Evolutionary conservation across 2,113 vertebrate species (phyloP).

Genomic region (Sula dactylatra): DNA sequence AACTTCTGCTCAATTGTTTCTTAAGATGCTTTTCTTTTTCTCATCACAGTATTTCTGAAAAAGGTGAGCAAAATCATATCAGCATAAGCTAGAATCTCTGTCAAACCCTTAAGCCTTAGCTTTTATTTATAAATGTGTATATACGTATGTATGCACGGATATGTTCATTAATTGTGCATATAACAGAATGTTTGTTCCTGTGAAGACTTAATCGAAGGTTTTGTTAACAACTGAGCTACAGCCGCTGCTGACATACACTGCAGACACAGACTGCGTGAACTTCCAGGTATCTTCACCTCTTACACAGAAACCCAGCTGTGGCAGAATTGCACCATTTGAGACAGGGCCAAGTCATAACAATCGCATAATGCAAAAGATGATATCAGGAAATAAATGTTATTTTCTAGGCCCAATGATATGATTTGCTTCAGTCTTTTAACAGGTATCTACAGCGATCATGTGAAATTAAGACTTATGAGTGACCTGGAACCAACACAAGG

Average conservation of each 20-base stretch:
- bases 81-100: not conserved
- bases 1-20: not conserved
- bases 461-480: not conserved
- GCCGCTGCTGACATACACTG: not conserved
- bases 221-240: not conserved
- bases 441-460: not conserved
- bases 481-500: not conserved
- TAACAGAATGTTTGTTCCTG: not conserved
- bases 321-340: not conserved
- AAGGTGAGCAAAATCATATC: not conserved
- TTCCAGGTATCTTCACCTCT: not conserved
- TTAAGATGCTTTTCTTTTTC: not conserved
- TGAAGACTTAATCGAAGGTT: not conserved
- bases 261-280: not conserved
- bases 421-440: not conserved
- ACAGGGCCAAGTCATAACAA: not conserved
- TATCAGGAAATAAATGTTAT: not conserved
- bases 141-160: not conserved
- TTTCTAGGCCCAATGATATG: not conserved
- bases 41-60: not conserved
- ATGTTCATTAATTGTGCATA: not conserved
- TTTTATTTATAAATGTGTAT: not conserved
- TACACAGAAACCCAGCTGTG: not conserved
- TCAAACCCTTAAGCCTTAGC: not conserved
- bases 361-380: too few relatives aligned